Percentiles rank a stretch among this genome's conserved stretches.
These are phyloP conservation scores for Trissolcus brochymenae DNA, from an alignment of 2,888 invertebrate species.

Conservation along the genomic window DNA sequence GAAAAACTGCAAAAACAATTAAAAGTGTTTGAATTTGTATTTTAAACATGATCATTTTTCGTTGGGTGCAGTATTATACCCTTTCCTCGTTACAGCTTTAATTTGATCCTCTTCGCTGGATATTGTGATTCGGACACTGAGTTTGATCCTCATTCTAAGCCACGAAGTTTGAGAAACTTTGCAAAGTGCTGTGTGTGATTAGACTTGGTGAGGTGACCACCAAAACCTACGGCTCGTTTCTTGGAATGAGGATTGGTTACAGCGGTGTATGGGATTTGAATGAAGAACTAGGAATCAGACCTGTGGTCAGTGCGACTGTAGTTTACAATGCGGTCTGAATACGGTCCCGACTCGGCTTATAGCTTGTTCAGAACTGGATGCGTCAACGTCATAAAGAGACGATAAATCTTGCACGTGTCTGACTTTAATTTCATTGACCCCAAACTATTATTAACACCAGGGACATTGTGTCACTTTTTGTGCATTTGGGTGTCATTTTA, in stretches of 20 bases:
- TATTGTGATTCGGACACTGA: conserved; percentile 41
- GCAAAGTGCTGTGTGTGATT: conserved; percentile 51
- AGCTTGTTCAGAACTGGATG: conserved; percentile 66
- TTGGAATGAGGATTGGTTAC: conserved; percentile 60
- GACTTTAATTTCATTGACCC: conserved; percentile 42
- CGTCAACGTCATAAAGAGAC: conserved; percentile 71
- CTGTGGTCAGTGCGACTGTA: conserved; percentile 65
- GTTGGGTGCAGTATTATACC: too few species aligned
- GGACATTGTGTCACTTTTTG: background rate
- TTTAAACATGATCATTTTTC: too few species aligned
- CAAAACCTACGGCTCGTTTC: conserved; percentile 45
- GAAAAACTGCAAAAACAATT: too few species aligned
- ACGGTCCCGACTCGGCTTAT: conserved; percentile 66
- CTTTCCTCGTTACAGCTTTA: conserved; percentile 1
- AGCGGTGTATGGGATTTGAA: conserved; percentile 64
- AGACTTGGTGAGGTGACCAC: conserved; percentile 52
- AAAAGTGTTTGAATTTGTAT: too few species aligned
- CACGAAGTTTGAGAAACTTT: conserved; percentile 45
- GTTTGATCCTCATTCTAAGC: conserved; percentile 44
- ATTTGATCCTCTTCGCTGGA: conserved; percentile 13
- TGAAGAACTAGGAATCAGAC: conserved; percentile 64
- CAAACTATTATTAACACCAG: conserved; percentile 20
- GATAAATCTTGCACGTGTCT: conserved; percentile 71
- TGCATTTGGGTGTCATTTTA: too few species aligned
- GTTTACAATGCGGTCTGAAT: conserved; percentile 66